Evolutionary conservation across 1,140 invertebrate genomes (phyloP).

Genomic region (Cyrtorhinus lividipennis): DNA sequence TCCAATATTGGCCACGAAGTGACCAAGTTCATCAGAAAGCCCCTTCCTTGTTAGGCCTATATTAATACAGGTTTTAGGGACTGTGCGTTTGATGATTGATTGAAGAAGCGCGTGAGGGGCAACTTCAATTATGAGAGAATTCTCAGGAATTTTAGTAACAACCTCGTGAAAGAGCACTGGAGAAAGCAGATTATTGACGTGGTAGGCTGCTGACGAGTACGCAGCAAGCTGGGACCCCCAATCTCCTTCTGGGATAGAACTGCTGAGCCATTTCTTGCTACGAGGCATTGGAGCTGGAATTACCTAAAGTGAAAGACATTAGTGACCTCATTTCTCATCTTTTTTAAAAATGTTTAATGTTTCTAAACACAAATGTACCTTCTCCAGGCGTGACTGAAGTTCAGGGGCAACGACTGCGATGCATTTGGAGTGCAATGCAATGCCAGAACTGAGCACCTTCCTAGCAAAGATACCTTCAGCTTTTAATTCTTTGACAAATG

Average conservation of each 20-base stretch:
- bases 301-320: slow-evolving; percentile 37
- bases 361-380: too few relatives aligned
- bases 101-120: slow-evolving; percentile 77
- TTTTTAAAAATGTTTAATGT: too few relatives aligned
- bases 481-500: slow-evolving; percentile 53
- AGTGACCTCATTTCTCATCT: too few relatives aligned
- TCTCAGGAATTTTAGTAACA: slow-evolving; percentile 13
- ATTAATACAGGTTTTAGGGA: slow-evolving; percentile 26
- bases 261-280: slow-evolving; percentile 39
- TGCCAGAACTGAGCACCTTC: slow-evolving; percentile 62
- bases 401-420: slow-evolving; percentile 44
- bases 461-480: slow-evolving; percentile 64
- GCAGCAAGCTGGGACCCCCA: slow-evolving; percentile 56
- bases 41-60: slow-evolving; percentile 61
- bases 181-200: slow-evolving; percentile 50
- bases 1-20: slow-evolving; percentile 54
- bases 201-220: slow-evolving; percentile 48
- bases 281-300: slow-evolving; percentile 35
- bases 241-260: slow-evolving; percentile 36
- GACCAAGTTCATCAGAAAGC: slow-evolving; percentile 46
- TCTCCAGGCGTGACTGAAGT: too few relatives aligned
- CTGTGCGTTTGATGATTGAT: slow-evolving; percentile 48
- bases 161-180: slow-evolving; percentile 23
- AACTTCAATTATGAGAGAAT: slow-evolving; percentile 39
- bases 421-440: slow-evolving; percentile 69